Conservation (phyloP, 2,888 invertebrate species). For the Bursaphelenchus okinawaensis region DNA sequence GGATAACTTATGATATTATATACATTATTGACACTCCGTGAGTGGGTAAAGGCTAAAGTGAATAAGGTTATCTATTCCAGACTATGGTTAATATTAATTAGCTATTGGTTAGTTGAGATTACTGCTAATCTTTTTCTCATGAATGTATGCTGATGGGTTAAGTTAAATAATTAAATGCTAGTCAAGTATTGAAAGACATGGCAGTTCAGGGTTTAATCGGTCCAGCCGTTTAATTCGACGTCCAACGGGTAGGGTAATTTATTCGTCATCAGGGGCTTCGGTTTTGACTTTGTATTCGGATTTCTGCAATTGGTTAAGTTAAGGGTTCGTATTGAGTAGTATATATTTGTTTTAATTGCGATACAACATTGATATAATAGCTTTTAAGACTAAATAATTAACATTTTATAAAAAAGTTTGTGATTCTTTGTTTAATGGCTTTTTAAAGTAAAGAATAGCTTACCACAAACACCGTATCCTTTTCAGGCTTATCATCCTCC, state of each 20-base stretch:
- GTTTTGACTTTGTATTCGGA: neutral
- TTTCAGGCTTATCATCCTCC: too few relatives aligned
- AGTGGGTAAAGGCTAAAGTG: neutral
- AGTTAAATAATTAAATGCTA: neutral
- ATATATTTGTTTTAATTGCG: too few relatives aligned
- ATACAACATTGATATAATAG: too few relatives aligned
- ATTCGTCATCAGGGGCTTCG: neutral
- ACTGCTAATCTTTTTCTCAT: neutral
- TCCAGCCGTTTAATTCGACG: neutral
- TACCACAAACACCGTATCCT: too few relatives aligned
- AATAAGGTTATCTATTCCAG: neutral
- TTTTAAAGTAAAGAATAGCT: too few relatives aligned
- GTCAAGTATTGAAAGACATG: neutral
- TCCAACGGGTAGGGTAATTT: too few relatives aligned
- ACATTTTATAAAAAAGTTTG: too few relatives aligned
- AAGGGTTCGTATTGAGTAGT: too few relatives aligned
- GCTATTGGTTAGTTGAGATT: neutral
- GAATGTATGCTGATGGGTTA: neutral
- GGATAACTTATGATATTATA: neutral
- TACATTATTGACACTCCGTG: neutral
- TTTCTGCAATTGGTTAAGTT: too few relatives aligned
- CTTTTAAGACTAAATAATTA: too few relatives aligned
- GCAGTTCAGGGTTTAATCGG: neutral
- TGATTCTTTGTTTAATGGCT: too few relatives aligned
- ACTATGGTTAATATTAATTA: neutral